Base-by-base conservation (phyloP, 2,797 vertebrate species). In the Poecilia velifera region DNA sequence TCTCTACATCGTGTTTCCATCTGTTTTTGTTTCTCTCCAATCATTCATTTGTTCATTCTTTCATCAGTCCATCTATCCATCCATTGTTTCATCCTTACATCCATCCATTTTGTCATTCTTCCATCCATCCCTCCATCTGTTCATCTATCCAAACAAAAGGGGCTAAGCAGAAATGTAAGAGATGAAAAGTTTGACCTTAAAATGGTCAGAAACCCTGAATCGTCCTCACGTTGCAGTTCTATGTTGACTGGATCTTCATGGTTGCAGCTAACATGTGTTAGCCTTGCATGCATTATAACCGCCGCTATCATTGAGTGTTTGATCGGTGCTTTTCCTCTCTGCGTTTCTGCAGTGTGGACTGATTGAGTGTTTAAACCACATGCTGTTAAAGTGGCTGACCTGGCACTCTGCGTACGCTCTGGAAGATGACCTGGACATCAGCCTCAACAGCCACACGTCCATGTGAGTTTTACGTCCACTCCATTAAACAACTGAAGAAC, bases 301-400 rank as follows among this genome's bases (percentile, higher is more conserved):
- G 3, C 36, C 46, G 14, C 73, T 53, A 73, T 66, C 4, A 25
- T 39, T 77, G 45, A 47, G 28, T 80, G 73, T 70, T 77, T 78
- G 53, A 83, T 45, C 28, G 0, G 28, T 62, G 72, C 36, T 62
- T 72, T 73, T 71, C 14, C 36, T 81, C 36, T 80, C 13, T 80
- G n/a, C 64, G 14, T 62, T 14, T 0, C 72, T 82, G 79, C 91
- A 99, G 98, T 98, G 97, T 91, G 97, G 96, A 85, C 86, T 98
- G 87, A 92, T 99, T 8, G 97, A 98, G 84, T 96, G 94, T 91
- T 91, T 99, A 72, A 98, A 95, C 90, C 95, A 91, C 53, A 96
- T 99, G 92, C 90, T 99, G 83, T 81, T 96, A 80, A 99, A 98
- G 91, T 99, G 98, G 98, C 94, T 99, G 89, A 96, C 94, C 79